A percentile compares a stretch with the other conserved stretches of the same genome.
Conservation (phyloP, 2,797 vertebrate genomes). For the Xerus rutilus region DNA sequence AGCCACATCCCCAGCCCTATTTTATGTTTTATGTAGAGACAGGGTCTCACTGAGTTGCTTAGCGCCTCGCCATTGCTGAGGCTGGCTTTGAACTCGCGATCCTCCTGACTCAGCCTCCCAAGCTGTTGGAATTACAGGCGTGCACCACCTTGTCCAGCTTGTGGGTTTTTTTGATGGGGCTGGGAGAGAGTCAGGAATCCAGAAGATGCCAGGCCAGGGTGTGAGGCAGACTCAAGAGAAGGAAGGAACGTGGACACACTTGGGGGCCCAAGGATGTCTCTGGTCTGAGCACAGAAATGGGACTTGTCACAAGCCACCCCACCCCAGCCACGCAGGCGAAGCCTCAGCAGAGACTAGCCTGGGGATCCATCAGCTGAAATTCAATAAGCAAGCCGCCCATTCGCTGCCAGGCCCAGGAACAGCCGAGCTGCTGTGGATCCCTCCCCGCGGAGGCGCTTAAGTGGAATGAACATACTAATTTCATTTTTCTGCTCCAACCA, state of each 20-base stretch:
- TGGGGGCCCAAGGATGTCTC: not conserved
- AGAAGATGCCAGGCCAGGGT: not conserved
- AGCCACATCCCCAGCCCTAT: no score
- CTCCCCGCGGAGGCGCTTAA: not conserved
- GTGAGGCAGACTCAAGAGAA: not conserved
- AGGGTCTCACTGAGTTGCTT: no score
- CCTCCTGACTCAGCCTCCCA: no score
- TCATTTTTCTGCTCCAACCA: conserved; percentile 55
- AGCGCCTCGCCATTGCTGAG: no score
- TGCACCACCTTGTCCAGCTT: no score
- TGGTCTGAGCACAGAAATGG: not conserved
- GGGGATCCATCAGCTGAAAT: conserved; percentile 27
- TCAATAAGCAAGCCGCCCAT: conserved; percentile 36
- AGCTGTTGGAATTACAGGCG: no score
- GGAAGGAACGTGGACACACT: not conserved
- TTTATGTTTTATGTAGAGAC: no score
- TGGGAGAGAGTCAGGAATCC: not conserved
- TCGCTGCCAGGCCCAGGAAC: conserved; percentile 8
- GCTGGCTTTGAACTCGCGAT: no score
- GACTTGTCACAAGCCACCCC: not conserved
- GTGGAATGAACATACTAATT: conserved; percentile 58
- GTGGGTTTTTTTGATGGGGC: not conserved
- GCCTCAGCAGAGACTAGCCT: conserved; percentile 25
- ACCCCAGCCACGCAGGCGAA: not conserved
- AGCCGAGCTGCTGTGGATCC: not conserved